phyloP scores from a whole-genome alignment of 2,113 vertebrate species.

The Genyomyrus donnyi region DNA sequence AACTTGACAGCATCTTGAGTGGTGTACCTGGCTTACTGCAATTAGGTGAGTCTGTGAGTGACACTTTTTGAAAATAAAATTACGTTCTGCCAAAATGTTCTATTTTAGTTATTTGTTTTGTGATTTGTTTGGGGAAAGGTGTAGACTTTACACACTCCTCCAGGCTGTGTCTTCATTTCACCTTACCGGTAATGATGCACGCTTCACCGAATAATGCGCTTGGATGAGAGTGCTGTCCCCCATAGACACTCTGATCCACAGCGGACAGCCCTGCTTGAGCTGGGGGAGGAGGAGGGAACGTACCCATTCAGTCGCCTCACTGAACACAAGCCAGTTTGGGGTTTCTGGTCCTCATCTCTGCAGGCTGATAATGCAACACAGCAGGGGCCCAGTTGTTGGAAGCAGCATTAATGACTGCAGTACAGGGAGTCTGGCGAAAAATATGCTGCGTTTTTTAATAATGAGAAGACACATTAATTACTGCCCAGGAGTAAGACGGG shows the following conservation, averaged over 20 bases:
- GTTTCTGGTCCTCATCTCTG: neutral
- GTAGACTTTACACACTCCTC: neutral
- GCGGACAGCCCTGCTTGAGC: neutral
- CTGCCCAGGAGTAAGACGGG: neutral
- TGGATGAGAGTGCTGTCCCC: neutral
- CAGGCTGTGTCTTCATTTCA: neutral
- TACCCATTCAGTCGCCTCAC: neutral
- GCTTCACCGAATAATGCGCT: neutral
- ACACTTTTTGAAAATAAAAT: neutral
- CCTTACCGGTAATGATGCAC: neutral
- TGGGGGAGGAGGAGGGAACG: neutral
- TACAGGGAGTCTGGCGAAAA: neutral
- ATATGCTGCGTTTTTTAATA: neutral
- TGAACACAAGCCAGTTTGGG: neutral
- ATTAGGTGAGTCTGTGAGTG: constrained; percentile 68
- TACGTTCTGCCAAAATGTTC: neutral
- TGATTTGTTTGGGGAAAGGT: neutral
- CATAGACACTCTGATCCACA: neutral
- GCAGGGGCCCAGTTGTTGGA: neutral
- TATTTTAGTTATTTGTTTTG: neutral
- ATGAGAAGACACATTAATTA: neutral
- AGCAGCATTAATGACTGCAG: neutral
- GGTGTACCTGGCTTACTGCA: constrained; percentile 77
- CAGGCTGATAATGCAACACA: neutral
- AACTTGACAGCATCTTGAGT: constrained; percentile 73